Evolutionary conservation across 2,888 invertebrate genomes (phyloP).

Genomic region (Agrotis segetum): DNA sequence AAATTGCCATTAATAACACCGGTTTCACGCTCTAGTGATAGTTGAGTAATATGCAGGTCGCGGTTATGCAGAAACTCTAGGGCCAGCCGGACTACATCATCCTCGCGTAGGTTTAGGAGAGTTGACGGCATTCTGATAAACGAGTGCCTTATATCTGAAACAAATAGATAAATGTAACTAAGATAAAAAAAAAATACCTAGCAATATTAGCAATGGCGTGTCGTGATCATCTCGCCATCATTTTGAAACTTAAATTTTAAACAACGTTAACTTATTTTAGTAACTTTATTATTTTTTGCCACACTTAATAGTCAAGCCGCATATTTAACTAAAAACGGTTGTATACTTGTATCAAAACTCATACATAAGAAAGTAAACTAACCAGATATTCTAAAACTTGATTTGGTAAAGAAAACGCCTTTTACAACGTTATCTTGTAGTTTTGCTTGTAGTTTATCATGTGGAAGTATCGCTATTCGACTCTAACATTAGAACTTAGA

Average conservation of each 20-base stretch:
- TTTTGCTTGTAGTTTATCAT: neutral
- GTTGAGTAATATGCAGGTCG: constrained; percentile 97
- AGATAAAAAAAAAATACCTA: neutral
- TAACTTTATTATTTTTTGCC: neutral
- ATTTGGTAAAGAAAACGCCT: neutral
- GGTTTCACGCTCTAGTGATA: constrained; percentile 98
- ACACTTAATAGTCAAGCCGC: neutral
- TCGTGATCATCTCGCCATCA: neutral
- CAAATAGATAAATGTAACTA: constrained; percentile 53
- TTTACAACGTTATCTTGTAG: neutral
- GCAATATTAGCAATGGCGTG: no score
- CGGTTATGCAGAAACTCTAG: constrained; percentile 97
- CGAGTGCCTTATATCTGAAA: constrained; percentile 72
- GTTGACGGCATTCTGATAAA: constrained; percentile 93
- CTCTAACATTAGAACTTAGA: no score
- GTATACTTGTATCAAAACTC: constrained; percentile 8
- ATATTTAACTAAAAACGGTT: constrained; percentile 5
- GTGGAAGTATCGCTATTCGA: neutral
- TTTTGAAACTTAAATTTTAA: no score
- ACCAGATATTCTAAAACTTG: constrained; percentile 10
- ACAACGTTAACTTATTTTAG: neutral
- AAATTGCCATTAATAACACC: constrained; percentile 98
- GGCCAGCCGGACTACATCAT: constrained; percentile 96
- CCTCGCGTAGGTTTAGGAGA: constrained; percentile 96
- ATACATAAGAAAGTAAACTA: constrained; percentile 18